Percentiles rank a stretch among this genome's conserved stretches.
These are phyloP conservation scores for Lophura nycthemera DNA, from an alignment of 2,113 vertebrate species.

Conservation along the genomic window DNA sequence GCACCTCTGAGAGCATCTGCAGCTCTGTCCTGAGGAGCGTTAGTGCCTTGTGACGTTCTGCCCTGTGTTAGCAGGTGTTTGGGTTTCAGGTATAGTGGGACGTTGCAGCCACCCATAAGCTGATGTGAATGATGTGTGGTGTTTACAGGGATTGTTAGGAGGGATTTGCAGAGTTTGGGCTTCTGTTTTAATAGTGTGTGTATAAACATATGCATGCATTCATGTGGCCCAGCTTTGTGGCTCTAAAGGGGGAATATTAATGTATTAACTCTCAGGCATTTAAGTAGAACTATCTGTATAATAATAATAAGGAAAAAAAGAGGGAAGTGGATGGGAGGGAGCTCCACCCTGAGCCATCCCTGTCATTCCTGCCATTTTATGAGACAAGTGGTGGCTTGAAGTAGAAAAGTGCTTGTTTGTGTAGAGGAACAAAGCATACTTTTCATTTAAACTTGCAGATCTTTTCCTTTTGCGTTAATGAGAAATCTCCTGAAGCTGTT, in stretches of 20 bases:
- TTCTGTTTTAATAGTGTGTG: background rate
- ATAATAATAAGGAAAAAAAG: background rate
- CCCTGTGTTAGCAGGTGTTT: rapidly evolving
- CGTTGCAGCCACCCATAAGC: background rate
- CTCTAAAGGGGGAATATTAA: background rate
- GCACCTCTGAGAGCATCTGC: background rate
- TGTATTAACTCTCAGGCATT: background rate
- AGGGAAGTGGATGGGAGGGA: background rate
- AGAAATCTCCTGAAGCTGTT: background rate
- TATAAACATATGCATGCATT: background rate
- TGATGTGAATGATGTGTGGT: background rate
- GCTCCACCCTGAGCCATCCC: background rate
- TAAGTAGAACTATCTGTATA: background rate
- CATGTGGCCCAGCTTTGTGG: background rate
- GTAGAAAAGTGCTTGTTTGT: background rate
- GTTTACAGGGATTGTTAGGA: background rate
- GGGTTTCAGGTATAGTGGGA: background rate
- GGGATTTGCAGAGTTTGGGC: background rate
- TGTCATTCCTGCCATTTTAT: background rate
- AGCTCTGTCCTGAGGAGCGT: background rate
- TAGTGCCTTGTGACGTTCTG: background rate
- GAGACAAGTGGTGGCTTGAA: background rate
- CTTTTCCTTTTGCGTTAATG: background rate
- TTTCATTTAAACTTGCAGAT: background rate
- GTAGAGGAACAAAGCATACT: background rate